Evolutionary conservation across 1,140 invertebrate genomes (phyloP), one percentile per base, ranked within the genome.

Genomic region (Drosophila nannoptera): DNA sequence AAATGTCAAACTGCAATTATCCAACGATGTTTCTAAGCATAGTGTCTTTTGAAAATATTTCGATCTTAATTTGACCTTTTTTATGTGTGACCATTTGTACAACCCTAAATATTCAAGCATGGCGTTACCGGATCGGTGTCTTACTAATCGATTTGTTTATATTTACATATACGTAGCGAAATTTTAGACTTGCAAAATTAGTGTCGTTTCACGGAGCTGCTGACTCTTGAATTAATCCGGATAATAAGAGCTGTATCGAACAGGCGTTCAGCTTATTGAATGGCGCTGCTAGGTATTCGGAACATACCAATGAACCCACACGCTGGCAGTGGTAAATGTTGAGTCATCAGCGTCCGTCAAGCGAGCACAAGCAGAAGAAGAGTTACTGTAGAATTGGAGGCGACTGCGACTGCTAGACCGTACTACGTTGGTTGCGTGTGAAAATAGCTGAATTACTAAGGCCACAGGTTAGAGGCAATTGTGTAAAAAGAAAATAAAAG

Each of bases 271-370:
- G 46, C 7, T 22, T 14, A 69, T 58, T 78, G 49, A 84, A 74
- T 68, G 60, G 66, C 35, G 36, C 31, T 56, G 16, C 32, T 40
- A 31, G 29, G 22, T 33, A 31, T 22, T 22, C 8, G 53, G 33
- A 29, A 33, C 42, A 71, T 14, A 53, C 9, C 40, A 32, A 42
- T 11, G 63, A 45, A 55, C 46, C 16, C 33, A 35, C n/a, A 29
- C 16, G 69, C 65, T 68, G 64, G 50, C 55, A 72, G 46, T 59
- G 48, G n/a, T 70, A 65, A 62, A 75, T 73, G 80, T 84, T 84
- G 80, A 84, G 80, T 84, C 80, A 84, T 80, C 80, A 75, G 33
- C 48, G 42, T 55, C 49, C 59, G 54, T 61, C 58, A 75, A 35
- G 33, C 22, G 22, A 61, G 61, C 33, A 52, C 16, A 52, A 63